Evolutionary conservation across 2,797 vertebrate genomes (phyloP).

Genomic region (Gymnoscopelus braueri): DNA sequence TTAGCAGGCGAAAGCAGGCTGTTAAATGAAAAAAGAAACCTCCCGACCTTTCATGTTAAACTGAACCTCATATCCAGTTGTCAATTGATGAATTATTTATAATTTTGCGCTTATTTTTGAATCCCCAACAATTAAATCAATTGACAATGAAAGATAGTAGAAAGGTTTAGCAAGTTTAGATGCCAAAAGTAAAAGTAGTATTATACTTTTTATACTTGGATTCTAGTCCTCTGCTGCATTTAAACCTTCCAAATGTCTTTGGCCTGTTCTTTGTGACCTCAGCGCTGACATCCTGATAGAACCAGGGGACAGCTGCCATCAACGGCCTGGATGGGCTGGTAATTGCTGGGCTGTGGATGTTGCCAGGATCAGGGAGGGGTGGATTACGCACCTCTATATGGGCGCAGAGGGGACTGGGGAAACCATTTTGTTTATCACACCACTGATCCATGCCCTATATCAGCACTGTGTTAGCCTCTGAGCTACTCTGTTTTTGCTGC

Average conservation of each 20-base stretch:
- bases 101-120: constrained; percentile 46
- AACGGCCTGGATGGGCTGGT: constrained; percentile 27
- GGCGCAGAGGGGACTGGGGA: constrained; percentile 6
- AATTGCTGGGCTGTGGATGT: constrained; percentile 41
- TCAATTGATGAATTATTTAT: constrained; percentile 13
- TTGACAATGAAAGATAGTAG: not conserved
- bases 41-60: constrained; percentile 43
- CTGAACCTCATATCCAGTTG: constrained; percentile 45
- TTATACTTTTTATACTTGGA: too few relatives aligned
- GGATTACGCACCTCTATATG: constrained; percentile 31
- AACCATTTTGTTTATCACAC: constrained; percentile 41
- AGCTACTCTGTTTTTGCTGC: constrained; percentile 40
- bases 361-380: not conserved
- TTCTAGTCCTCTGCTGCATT: constrained; percentile 1
- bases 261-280: constrained; percentile 29
- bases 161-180: too few relatives aligned
- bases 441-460: constrained; percentile 12
- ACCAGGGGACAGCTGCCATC: constrained; percentile 16
- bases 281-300: constrained; percentile 24
- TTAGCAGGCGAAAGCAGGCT: constrained; percentile 49
- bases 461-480: constrained; percentile 27
- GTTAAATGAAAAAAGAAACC: constrained; percentile 47
- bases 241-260: constrained; percentile 32
- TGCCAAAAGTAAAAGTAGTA: too few relatives aligned
- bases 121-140: constrained; percentile 13